These are phyloP conservation scores for Linnaemya vulpina DNA, from an alignment of 2,888 invertebrate genomes.

Conservation along the genomic window DNA sequence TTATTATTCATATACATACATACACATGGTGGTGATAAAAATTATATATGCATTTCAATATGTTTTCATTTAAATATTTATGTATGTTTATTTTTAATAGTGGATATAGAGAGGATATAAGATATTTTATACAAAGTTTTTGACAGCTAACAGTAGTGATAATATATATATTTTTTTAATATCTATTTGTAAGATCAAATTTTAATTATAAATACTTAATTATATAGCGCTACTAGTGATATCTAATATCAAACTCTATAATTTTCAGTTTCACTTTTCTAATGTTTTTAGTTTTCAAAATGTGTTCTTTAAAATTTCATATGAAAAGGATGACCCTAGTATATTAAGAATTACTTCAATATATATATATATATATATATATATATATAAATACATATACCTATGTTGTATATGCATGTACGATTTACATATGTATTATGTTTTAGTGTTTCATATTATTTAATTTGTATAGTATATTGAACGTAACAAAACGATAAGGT, in stretches of 20 bases:
- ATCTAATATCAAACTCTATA: constrained; percentile 45
- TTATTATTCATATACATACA: constrained; percentile 58
- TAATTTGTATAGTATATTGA: constrained; percentile 26
- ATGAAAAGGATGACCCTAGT: constrained; percentile 31
- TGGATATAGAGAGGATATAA: constrained; percentile 35
- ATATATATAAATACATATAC: not conserved
- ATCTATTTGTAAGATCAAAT: constrained; percentile 19
- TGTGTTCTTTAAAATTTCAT: constrained; percentile 1
- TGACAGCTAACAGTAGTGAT: constrained; percentile 42
- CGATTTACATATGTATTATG: too few species aligned
- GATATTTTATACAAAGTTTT: constrained; percentile 56
- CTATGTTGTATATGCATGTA: not conserved
- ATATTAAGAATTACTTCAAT: constrained; percentile 2
- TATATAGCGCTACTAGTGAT: constrained; percentile 35
- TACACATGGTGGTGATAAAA: constrained; percentile 56
- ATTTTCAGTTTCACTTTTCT: constrained; percentile 24
- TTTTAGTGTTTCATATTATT: constrained; percentile 1
- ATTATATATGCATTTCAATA: constrained; percentile 50
- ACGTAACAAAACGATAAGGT: constrained; percentile 61
- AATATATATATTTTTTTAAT: constrained; percentile 40
- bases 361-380: not conserved
- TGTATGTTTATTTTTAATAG: constrained; percentile 42
- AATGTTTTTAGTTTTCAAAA: not conserved
- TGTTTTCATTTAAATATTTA: constrained; percentile 43
- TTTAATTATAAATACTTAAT: constrained; percentile 39